Conservation (phyloP, 1,140 invertebrate genomes). For the Alviniconcha marisindica region DNA sequence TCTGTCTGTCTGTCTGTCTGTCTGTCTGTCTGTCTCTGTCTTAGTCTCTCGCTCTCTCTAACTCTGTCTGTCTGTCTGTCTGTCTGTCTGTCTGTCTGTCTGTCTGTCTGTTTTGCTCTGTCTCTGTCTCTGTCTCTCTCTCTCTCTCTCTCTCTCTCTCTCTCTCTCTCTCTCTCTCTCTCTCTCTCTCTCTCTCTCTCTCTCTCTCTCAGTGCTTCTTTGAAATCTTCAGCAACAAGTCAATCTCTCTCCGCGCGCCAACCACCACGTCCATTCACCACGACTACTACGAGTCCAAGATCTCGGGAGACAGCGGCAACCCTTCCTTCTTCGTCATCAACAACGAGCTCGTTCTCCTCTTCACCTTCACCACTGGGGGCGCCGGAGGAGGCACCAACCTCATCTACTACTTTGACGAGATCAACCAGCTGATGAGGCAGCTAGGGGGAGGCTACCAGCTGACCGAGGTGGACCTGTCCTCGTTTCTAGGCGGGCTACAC, state of each 20-base stretch:
- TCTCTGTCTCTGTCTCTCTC: neutral
- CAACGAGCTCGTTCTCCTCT: slow-evolving; percentile 58
- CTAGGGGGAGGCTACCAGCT: slow-evolving; percentile 55
- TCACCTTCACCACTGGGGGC: slow-evolving; percentile 62
- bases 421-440: slow-evolving; percentile 53
- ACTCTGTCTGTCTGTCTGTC: too few relatives aligned
- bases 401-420: slow-evolving; percentile 55
- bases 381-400: slow-evolving; percentile 58
- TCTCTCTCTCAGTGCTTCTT: slow-evolving; percentile 41
- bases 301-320: slow-evolving; percentile 62
- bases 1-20: too few relatives aligned
- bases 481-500: neutral
- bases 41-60: too few relatives aligned
- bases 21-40: too few relatives aligned
- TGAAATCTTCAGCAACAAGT: slow-evolving; percentile 34
- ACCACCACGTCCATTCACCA: slow-evolving; percentile 35
- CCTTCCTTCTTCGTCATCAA: slow-evolving; percentile 60
- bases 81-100: too few relatives aligned
- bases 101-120: too few relatives aligned
- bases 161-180: neutral
- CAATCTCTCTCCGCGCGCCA: slow-evolving; percentile 46
- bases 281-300: slow-evolving; percentile 59
- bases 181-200: neutral
- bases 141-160: slow-evolving; percentile 12
- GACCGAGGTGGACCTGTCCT: slow-evolving; percentile 53